Conservation (phyloP, 2,113 vertebrate species). For the Eretmochelys imbricata region DNA sequence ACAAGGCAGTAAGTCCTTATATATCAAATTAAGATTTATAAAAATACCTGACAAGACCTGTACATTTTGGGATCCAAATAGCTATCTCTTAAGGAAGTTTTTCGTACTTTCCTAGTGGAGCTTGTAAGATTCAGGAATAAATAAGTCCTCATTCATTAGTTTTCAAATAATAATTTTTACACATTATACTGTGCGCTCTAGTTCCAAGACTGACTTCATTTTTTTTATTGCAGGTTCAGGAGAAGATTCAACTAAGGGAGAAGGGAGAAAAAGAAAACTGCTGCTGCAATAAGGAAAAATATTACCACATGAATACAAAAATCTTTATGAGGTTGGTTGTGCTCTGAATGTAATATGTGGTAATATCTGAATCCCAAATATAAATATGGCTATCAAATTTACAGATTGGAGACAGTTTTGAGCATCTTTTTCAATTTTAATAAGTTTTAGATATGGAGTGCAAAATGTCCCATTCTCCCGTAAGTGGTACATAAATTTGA, state of each 20-base stretch:
- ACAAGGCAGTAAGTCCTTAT: neutral
- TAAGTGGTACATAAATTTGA: neutral
- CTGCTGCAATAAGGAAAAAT: constrained; percentile 64
- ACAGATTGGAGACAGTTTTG: neutral
- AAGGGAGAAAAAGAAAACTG: constrained; percentile 66
- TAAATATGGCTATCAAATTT: neutral
- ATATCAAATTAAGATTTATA: neutral
- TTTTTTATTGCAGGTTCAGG: constrained; percentile 77
- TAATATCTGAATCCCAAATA: neutral
- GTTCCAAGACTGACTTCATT: constrained; percentile 17
- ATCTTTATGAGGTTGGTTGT: constrained; percentile 72
- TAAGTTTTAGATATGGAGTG: neutral
- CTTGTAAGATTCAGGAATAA: neutral
- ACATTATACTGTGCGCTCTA: neutral
- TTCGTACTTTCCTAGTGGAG: neutral
- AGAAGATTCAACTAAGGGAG: constrained; percentile 68
- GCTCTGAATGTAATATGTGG: neutral
- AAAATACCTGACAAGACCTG: neutral
- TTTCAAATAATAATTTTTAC: neutral
- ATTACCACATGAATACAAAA: constrained; percentile 55
- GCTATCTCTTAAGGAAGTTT: neutral
- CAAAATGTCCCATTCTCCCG: neutral
- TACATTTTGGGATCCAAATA: neutral
- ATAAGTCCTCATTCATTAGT: neutral
- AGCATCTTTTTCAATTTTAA: neutral